phyloP scores from a whole-genome alignment of 2,113 vertebrate species.

The Mixornis gularis region DNA sequence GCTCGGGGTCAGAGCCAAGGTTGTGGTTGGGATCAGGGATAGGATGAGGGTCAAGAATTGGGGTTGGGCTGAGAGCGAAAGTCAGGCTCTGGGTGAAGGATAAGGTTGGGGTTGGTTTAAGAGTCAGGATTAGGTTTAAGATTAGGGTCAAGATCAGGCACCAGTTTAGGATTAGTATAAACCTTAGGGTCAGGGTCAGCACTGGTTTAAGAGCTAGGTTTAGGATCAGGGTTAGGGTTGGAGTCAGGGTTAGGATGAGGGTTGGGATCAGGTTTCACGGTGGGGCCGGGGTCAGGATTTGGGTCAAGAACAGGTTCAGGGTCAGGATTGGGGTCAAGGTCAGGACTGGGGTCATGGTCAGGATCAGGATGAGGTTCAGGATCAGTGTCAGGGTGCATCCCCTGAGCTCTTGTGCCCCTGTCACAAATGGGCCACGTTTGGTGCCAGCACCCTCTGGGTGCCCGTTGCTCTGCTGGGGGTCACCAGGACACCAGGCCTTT shows the following conservation, averaged over 20 bases:
- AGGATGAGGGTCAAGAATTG: background rate
- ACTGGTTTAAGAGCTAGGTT: background rate
- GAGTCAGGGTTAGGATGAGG: background rate
- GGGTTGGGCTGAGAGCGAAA: no score
- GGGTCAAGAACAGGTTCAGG: no score
- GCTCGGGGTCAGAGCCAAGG: background rate
- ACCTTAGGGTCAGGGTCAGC: background rate
- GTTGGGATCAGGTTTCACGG: background rate
- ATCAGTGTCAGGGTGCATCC: no score
- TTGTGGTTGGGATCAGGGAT: accelerated
- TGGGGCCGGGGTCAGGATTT: no score
- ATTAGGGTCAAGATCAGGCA: background rate
- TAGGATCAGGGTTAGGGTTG: background rate
- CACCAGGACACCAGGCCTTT: background rate
- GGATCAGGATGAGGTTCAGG: background rate
- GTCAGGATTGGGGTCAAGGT: background rate
- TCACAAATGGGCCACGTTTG: accelerated
- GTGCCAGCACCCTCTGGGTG: background rate
- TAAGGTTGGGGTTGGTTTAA: background rate
- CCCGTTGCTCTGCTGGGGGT: background rate
- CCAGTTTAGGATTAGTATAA: background rate
- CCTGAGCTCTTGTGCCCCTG: background rate
- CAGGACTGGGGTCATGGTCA: accelerated
- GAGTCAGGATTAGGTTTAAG: background rate
- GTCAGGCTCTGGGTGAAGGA: background rate